Evolutionary conservation across 2,797 vertebrate species (phyloP).

Genomic region (Pseudocheirus occidentalis): DNA sequence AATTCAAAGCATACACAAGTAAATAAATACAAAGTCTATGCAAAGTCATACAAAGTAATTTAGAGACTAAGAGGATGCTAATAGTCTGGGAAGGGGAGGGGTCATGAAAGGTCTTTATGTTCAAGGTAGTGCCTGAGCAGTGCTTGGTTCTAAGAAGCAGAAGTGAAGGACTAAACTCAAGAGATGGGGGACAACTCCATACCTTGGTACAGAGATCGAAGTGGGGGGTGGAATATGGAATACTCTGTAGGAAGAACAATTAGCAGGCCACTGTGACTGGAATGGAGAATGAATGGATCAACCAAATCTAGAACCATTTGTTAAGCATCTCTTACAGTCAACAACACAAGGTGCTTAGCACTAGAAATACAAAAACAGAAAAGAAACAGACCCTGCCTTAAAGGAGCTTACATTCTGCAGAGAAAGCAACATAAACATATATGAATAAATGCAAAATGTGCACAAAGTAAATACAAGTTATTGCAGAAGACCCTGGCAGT

Average conservation of each 20-base stretch:
- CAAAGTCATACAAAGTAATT: not conserved
- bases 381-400: not conserved
- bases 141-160: not conserved
- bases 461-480: not conserved
- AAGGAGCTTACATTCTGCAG: not conserved
- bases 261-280: not conserved
- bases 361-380: not conserved
- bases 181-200: not conserved
- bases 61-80: not conserved
- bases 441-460: not conserved
- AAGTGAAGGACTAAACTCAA: not conserved
- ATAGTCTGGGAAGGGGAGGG: not conserved
- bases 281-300: not conserved
- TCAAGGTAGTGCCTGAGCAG: not conserved
- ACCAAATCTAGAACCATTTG: not conserved
- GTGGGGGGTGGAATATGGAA: not conserved
- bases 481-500: not conserved
- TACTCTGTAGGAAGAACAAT: not conserved
- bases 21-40: not conserved
- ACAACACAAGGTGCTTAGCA: not conserved
- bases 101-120: not conserved
- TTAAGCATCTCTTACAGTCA: not conserved
- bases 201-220: not conserved
- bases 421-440: not conserved
- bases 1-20: not conserved